Conservation (phyloP, 2,888 invertebrate genomes). For the Leptodirus hochenwartii region DNA sequence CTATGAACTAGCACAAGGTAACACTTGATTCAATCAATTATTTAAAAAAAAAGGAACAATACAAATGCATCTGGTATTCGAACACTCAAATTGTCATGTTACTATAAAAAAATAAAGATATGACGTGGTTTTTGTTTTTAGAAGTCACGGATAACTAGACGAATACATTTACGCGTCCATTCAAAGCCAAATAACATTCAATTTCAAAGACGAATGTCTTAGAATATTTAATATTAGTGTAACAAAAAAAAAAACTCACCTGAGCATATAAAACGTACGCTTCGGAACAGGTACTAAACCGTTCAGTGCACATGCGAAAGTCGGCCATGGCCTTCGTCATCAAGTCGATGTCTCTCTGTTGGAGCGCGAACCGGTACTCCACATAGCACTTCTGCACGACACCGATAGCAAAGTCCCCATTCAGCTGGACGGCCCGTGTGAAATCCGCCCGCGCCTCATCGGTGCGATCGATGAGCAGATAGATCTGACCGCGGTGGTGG, state of each 20-base stretch:
- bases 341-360: slow-evolving; percentile 29
- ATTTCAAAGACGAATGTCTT: too few relatives aligned
- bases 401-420: slow-evolving; percentile 71
- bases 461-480: slow-evolving; percentile 63
- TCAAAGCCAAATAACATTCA: too few relatives aligned
- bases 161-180: too few relatives aligned
- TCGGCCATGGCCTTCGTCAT: slow-evolving; percentile 46
- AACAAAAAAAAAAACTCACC: slow-evolving; percentile 17
- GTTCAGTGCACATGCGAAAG: slow-evolving; percentile 57
- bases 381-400: slow-evolving; percentile 83
- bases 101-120: too few relatives aligned
- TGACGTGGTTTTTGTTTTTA: too few relatives aligned
- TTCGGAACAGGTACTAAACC: slow-evolving; percentile 72
- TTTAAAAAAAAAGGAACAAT: too few relatives aligned
- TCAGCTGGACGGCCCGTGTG: slow-evolving; percentile 60
- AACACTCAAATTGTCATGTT: too few relatives aligned
- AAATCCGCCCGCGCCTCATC: slow-evolving; percentile 70
- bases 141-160: too few relatives aligned
- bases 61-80: too few relatives aligned
- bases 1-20: too few relatives aligned
- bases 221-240: too few relatives aligned
- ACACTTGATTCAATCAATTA: too few relatives aligned
- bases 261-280: slow-evolving; percentile 80
- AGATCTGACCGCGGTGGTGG: slow-evolving; percentile 82
- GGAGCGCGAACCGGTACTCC: slow-evolving; percentile 41